Conservation (phyloP, 2,113 vertebrate genomes). For the Paratilapia polleni region DNA sequence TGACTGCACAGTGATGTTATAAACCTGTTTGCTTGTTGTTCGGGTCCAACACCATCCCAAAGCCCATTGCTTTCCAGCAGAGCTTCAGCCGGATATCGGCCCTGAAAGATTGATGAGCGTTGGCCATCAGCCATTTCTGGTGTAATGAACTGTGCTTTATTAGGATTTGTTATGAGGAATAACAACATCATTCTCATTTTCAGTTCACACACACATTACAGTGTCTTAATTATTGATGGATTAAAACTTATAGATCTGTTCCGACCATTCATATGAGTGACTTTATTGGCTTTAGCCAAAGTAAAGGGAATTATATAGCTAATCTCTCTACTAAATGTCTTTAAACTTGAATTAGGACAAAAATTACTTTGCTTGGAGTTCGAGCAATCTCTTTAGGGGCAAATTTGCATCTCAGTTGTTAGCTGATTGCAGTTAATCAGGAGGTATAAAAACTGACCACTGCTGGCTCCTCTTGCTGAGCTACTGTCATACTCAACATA, state of each 20-base stretch:
- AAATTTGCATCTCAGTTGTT: background rate
- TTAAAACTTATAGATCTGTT: slow-evolving; percentile 38
- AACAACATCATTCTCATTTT: slow-evolving; percentile 54
- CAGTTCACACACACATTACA: slow-evolving; percentile 46
- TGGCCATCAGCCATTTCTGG: slow-evolving; percentile 55
- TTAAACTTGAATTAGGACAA: background rate
- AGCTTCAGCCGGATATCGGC: slow-evolving; percentile 48
- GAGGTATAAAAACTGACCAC: background rate
- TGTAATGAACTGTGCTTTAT: slow-evolving; percentile 69
- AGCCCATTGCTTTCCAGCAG: slow-evolving; percentile 41
- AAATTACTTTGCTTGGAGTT: background rate
- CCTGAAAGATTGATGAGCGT: slow-evolving; percentile 64
- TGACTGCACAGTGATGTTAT: slow-evolving; percentile 12
- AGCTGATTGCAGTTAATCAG: background rate
- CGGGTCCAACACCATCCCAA: slow-evolving; percentile 18
- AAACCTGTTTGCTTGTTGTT: slow-evolving; percentile 45
- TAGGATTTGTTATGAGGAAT: slow-evolving; percentile 62
- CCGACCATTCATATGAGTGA: slow-evolving; percentile 28
- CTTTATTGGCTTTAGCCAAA: background rate
- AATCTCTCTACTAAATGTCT: background rate
- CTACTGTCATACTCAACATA: background rate
- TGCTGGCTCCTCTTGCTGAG: background rate
- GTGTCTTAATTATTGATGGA: slow-evolving; percentile 64
- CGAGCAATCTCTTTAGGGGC: background rate
- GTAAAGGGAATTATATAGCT: slow-evolving; percentile 4